A percentile compares a stretch with the other conserved stretches of the same genome.
Evolutionary conservation across 1,140 invertebrate species (phyloP).

Genomic region (Copidosoma floridanum): DNA sequence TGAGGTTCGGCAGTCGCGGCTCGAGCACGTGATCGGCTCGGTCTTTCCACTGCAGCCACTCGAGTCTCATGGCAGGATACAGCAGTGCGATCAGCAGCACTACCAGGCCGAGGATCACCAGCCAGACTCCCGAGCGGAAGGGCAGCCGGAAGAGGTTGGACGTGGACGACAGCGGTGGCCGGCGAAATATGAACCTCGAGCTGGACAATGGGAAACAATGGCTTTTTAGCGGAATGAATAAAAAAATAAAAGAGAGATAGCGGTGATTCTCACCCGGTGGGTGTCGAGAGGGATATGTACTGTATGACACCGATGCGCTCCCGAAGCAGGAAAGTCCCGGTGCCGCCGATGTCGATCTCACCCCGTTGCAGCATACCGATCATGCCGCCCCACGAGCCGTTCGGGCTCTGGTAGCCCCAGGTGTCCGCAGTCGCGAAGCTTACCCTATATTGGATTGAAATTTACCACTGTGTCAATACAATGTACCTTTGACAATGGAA

Average conservation of each 20-base stretch:
- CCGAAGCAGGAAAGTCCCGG: slow-evolving; percentile 61
- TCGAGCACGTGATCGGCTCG: slow-evolving; percentile 15
- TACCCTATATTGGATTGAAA: slow-evolving; percentile 37
- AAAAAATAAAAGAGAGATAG: too few relatives aligned
- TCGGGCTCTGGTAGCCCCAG: slow-evolving; percentile 59
- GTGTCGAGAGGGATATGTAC: slow-evolving; percentile 63
- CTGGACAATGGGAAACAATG: too few relatives aligned
- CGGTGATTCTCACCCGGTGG: slow-evolving; percentile 53
- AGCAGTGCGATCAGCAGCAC: slow-evolving; percentile 47
- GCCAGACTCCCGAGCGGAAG: slow-evolving; percentile 63
- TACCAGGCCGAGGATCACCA: slow-evolving; percentile 54
- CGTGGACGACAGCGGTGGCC: slow-evolving; percentile 67
- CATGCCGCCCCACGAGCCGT: slow-evolving; percentile 64
- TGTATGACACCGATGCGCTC: slow-evolving; percentile 61
- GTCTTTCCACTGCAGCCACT: slow-evolving; percentile 39
- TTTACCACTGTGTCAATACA: too few relatives aligned
- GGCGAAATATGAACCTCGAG: slow-evolving; percentile 62
- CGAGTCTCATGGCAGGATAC: slow-evolving; percentile 27
- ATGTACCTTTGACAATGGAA: too few relatives aligned
- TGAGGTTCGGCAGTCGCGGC: slow-evolving; percentile 25
- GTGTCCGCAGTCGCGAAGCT: slow-evolving; percentile 54
- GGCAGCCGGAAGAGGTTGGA: slow-evolving; percentile 65
- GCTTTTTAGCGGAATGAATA: too few relatives aligned
- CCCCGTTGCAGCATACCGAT: slow-evolving; percentile 60
- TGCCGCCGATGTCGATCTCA: slow-evolving; percentile 65